Conservation (phyloP, 2,888 invertebrate species). For the Siphlonurus alternatus region DNA sequence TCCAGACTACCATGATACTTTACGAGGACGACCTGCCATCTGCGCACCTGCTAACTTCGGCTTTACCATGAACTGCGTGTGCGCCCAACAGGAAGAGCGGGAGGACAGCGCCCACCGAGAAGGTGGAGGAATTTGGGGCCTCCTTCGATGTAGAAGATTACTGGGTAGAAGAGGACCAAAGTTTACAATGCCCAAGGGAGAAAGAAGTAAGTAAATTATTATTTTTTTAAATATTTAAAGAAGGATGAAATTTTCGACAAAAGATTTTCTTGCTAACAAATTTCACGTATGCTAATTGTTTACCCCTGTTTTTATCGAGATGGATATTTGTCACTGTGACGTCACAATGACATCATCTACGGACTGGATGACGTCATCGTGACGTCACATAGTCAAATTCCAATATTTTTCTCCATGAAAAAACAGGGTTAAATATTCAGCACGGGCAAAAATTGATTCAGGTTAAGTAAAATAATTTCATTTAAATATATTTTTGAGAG, state of each 20-base stretch:
- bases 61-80: not conserved
- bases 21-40: no score
- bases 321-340: no score
- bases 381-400: no score
- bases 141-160: not conserved
- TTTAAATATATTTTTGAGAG: not conserved
- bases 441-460: not conserved
- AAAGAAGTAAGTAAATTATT: constrained; percentile 1
- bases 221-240: not conserved
- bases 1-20: no score
- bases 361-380: no score
- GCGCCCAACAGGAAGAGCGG: not conserved
- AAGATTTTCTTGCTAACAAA: not conserved
- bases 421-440: not conserved
- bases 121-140: not conserved
- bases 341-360: no score
- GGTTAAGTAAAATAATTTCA: not conserved
- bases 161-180: not conserved
- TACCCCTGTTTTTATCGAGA: no score
- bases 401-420: not conserved
- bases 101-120: not conserved
- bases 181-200: constrained; percentile 1
- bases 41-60: no score
- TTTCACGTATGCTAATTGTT: no score
- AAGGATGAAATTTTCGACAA: not conserved